These are phyloP conservation scores for Patella ulyssiponensis DNA, from an alignment of 2,888 invertebrate genomes.

Conservation along the genomic window DNA sequence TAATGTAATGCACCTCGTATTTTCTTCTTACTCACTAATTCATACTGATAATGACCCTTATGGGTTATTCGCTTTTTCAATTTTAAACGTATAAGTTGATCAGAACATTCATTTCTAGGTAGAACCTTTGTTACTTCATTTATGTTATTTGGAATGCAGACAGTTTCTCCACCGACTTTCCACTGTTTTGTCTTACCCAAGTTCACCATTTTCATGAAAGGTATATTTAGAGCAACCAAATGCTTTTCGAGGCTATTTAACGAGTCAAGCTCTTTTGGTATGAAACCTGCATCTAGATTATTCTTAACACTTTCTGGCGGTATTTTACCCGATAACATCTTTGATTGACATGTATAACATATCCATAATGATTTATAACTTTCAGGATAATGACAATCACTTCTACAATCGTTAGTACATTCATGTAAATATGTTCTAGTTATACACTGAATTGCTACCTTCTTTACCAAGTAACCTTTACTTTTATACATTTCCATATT, in stretches of 20 bases:
- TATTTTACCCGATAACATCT: neutral
- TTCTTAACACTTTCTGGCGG: neutral
- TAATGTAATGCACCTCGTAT: neutral
- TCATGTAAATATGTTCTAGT: neutral
- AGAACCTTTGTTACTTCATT: neutral
- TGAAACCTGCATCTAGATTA: neutral
- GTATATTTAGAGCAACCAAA: neutral
- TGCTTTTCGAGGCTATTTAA: neutral
- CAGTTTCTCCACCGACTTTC: neutral
- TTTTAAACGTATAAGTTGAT: neutral
- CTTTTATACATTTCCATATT: neutral
- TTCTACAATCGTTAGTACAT: neutral
- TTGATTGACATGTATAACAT: neutral
- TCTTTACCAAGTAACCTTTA: neutral
- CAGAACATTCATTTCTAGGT: neutral
- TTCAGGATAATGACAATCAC: neutral
- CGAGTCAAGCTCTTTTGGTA: neutral
- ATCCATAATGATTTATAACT: slow-evolving; percentile 1
- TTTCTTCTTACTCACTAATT: neutral
- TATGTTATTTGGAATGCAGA: neutral
- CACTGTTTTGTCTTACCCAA: neutral
- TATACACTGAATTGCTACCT: neutral
- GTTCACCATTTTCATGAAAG: neutral
- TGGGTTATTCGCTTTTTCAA: neutral
- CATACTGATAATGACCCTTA: neutral